Conservation (phyloP, 2,113 vertebrate genomes). For the Asarcornis scutulata region DNA sequence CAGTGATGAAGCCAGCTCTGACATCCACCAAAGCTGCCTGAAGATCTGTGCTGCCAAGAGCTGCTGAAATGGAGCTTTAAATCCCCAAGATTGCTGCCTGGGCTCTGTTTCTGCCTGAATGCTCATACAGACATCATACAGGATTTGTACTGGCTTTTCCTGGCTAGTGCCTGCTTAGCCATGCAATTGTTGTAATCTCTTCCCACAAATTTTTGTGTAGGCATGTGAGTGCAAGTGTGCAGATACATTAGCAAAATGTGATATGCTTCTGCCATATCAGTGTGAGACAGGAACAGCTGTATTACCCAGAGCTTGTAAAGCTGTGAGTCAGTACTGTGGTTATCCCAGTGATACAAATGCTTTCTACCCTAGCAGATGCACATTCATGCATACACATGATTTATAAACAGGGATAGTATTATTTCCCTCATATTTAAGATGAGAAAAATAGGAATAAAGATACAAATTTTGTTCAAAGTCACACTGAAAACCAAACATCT, state of each 20-base stretch:
- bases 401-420: background rate
- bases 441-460: background rate
- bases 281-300: background rate
- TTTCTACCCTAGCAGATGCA: background rate
- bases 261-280: background rate
- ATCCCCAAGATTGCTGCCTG: background rate
- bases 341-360: background rate
- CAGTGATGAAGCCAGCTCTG: fast-evolving
- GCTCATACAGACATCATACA: fast-evolving
- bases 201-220: background rate
- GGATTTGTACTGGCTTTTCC: background rate
- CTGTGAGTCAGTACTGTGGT: background rate
- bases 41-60: background rate
- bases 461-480: background rate
- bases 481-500: background rate
- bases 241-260: background rate
- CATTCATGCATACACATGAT: fast-evolving
- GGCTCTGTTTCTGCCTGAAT: background rate
- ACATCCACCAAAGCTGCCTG: background rate
- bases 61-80: background rate
- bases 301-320: background rate
- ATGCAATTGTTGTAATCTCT: background rate
- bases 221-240: background rate
- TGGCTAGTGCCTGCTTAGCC: background rate
- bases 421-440: background rate